Evolutionary conservation across 2,113 vertebrate species (phyloP).

Genomic region (Microcebus ravelobensis): DNA sequence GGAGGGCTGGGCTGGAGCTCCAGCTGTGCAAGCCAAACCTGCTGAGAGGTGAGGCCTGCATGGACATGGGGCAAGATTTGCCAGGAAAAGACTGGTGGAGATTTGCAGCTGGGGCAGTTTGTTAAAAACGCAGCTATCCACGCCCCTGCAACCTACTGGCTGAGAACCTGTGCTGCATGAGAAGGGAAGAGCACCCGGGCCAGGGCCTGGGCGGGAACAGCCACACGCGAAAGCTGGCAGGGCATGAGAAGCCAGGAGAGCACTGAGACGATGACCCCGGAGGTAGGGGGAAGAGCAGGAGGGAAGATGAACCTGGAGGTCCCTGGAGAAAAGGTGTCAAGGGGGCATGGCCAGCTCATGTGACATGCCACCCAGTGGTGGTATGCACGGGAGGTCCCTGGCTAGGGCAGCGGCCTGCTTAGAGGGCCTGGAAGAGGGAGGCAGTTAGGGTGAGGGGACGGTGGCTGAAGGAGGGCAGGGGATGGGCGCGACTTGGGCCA

Average conservation of each 20-base stretch:
- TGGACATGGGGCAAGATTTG: accelerated
- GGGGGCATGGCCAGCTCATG: too few species aligned
- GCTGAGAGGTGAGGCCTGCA: background rate
- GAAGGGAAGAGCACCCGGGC: background rate
- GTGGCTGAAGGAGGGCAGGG: background rate
- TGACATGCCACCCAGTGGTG: too few species aligned
- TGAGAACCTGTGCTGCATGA: background rate
- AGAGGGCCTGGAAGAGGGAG: background rate
- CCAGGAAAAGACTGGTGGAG: background rate
- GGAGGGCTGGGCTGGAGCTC: background rate
- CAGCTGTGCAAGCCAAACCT: background rate
- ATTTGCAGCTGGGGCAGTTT: background rate
- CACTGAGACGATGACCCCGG: accelerated
- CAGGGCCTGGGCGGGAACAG: background rate
- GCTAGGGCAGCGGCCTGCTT: background rate
- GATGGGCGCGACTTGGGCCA: background rate
- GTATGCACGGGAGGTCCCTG: accelerated
- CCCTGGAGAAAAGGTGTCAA: background rate
- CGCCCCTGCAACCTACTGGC: accelerated
- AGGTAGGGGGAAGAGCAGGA: background rate
- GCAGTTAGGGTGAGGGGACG: too few species aligned
- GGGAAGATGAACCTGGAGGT: background rate
- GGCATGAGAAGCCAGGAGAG: background rate
- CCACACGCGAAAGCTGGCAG: too few species aligned
- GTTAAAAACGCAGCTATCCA: background rate